A percentile compares a stretch with the other conserved stretches of the same genome.
Conservation (phyloP, 2,797 vertebrate species). For the Oreochromis grahami region DNA sequence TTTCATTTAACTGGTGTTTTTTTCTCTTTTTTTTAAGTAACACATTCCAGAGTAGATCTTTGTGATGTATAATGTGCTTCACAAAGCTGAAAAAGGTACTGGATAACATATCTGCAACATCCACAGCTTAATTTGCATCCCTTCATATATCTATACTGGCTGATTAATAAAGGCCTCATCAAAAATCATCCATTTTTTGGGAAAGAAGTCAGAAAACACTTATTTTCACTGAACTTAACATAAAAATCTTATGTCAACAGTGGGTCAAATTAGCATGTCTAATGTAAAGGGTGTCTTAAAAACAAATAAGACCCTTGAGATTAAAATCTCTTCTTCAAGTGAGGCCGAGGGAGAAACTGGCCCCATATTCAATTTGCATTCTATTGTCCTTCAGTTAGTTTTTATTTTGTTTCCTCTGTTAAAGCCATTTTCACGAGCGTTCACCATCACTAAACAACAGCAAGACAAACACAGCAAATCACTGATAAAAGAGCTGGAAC, state of each 20-base stretch:
- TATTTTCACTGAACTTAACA: background rate
- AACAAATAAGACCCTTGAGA: background rate
- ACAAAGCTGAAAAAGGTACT: too few species aligned
- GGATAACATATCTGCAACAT: background rate
- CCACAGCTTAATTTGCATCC: background rate
- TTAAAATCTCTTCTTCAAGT: background rate
- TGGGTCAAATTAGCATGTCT: background rate
- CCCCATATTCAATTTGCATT: background rate
- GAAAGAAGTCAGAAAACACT: background rate
- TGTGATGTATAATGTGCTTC: background rate
- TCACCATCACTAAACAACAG: background rate
- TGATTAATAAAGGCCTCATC: background rate
- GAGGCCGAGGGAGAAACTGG: fast-evolving
- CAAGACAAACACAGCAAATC: background rate
- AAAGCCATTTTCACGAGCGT: background rate
- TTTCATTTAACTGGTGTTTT: background rate
- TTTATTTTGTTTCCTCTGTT: background rate
- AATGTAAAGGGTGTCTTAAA: background rate
- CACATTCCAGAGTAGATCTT: background rate
- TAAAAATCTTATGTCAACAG: background rate
- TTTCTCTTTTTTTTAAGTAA: background rate
- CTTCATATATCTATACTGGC: background rate
- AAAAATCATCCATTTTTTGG: background rate
- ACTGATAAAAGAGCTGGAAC: background rate
- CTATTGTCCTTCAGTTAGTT: background rate